Evolutionary conservation across 2,888 invertebrate species (phyloP).

Genomic region (Clunio marinus): DNA sequence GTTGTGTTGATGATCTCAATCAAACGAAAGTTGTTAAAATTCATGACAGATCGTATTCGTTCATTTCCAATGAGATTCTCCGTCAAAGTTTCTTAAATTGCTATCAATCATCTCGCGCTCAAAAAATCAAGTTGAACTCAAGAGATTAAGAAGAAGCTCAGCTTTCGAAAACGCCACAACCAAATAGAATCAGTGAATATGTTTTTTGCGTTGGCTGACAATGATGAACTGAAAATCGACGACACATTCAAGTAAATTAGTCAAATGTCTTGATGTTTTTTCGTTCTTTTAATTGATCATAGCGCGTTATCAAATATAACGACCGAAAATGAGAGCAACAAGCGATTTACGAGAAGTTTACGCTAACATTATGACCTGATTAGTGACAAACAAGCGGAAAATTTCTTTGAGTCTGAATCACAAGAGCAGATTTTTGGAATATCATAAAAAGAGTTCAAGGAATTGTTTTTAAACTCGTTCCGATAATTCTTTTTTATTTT

Average conservation of each 20-base stretch:
- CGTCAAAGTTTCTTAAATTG: background rate
- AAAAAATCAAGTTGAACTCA: background rate
- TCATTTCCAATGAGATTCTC: too few species aligned
- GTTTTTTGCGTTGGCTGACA: background rate
- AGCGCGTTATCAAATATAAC: slow-evolving; percentile 2
- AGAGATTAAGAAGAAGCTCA: background rate
- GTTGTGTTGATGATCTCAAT: too few species aligned
- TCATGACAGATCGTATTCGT: background rate
- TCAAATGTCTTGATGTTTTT: background rate
- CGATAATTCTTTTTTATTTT: too few species aligned
- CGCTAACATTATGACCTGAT: background rate
- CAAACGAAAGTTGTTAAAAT: too few species aligned
- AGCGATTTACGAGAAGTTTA: background rate
- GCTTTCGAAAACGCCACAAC: background rate
- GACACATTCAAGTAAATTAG: background rate
- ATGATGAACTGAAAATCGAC: too few species aligned
- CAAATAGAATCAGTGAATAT: background rate
- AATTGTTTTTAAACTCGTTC: too few species aligned
- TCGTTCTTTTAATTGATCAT: background rate
- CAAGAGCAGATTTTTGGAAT: too few species aligned
- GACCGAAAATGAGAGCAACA: background rate
- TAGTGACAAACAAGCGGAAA: too few species aligned
- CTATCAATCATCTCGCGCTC: slow-evolving; percentile 4
- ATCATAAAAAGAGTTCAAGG: too few species aligned
- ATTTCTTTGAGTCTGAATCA: too few species aligned